Percentiles rank a stretch among this genome's conserved stretches.
phyloP scores from a whole-genome alignment of 2,797 vertebrate species.

The Spinus olivaceus region DNA sequence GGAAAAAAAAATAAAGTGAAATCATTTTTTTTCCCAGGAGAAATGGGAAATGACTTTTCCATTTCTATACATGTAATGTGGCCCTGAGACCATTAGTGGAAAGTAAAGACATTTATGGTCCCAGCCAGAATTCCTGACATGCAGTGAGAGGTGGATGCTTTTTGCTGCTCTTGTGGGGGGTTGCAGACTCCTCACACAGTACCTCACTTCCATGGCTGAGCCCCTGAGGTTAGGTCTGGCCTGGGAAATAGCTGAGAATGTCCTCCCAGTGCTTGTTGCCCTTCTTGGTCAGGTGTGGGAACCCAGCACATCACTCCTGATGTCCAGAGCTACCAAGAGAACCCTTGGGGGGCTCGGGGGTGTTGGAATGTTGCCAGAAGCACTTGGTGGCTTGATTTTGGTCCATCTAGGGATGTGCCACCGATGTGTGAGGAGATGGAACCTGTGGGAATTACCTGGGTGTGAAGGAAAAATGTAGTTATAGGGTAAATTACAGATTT shows the following conservation, averaged over 20 bases:
- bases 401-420: too few relatives aligned
- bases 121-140: neutral
- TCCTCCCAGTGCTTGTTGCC: neutral
- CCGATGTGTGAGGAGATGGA: too few relatives aligned
- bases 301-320: too few relatives aligned
- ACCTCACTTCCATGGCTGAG: neutral
- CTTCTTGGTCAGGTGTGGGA: too few relatives aligned
- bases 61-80: neutral
- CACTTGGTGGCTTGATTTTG: too few relatives aligned
- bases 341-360: too few relatives aligned
- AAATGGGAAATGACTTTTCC: neutral
- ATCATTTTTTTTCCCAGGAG: neutral
- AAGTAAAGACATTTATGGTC: neutral
- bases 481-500: too few relatives aligned
- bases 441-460: too few relatives aligned
- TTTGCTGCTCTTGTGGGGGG: neutral
- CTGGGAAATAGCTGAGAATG: too few relatives aligned
- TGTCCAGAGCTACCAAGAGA: too few relatives aligned
- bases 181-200: rapidly evolving
- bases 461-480: too few relatives aligned
- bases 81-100: neutral
- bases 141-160: neutral
- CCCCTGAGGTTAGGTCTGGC: neutral
- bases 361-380: too few relatives aligned
- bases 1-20: neutral